These are phyloP conservation scores for Eulemur macaco DNA, from an alignment of 2,113 vertebrate species.

Conservation along the genomic window DNA sequence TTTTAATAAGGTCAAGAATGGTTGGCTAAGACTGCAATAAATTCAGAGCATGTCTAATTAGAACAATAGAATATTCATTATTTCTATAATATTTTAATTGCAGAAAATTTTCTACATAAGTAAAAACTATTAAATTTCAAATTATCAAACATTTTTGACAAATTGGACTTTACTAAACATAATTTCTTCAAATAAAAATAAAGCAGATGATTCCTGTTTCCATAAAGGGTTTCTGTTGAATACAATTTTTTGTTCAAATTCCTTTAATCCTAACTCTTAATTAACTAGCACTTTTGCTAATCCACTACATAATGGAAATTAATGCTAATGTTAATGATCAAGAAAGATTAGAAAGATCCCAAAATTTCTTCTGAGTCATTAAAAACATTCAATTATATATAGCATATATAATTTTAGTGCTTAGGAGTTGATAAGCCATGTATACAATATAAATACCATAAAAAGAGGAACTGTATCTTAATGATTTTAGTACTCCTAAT, in stretches of 20 bases:
- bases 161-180: not conserved
- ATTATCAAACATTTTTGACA: not conserved
- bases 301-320: not conserved
- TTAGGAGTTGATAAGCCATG: not conserved
- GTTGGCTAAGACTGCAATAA: not conserved
- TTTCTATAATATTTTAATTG: not conserved
- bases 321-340: not conserved
- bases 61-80: not conserved
- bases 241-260: not conserved
- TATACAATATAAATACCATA: not conserved
- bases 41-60: not conserved
- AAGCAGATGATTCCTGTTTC: not conserved
- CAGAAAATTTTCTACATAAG: not conserved
- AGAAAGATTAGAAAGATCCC: slow-evolving; percentile 5
- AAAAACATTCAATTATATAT: not conserved
- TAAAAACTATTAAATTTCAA: not conserved
- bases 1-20: not conserved
- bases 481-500: not conserved
- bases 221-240: not conserved
- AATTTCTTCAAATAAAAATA: slow-evolving; percentile 2
- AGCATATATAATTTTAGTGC: not conserved
- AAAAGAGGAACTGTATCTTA: not conserved
- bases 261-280: not conserved
- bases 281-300: not conserved
- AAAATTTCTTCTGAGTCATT: not conserved